Evolutionary conservation across 2,888 invertebrate genomes (phyloP).

Genomic region (Nebria brevicollis): DNA sequence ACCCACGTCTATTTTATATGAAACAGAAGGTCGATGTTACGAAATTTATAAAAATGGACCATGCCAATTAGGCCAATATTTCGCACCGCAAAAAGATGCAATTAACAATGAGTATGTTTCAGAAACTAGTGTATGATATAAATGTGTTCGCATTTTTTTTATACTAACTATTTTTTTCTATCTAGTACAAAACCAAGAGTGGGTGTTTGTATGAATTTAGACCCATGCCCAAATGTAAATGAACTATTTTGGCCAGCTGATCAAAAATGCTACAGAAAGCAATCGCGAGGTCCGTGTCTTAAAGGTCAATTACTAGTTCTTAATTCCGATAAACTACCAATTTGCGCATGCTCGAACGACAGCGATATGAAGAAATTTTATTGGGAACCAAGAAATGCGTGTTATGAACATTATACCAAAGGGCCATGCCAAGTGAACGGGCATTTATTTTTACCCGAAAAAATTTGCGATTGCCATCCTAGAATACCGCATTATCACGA

Average conservation of each 20-base stretch:
- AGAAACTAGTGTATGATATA: neutral
- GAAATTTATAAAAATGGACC: constrained; percentile 79
- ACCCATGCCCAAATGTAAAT: constrained; percentile 71
- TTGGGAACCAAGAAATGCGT: constrained; percentile 72
- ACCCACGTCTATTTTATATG: constrained; percentile 79
- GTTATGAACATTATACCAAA: constrained; percentile 81
- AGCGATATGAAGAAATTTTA: constrained; percentile 65
- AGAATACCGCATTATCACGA: constrained; percentile 80
- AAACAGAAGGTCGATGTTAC: constrained; percentile 76
- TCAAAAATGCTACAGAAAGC: constrained; percentile 76
- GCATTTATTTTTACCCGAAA: constrained; percentile 79
- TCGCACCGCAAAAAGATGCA: constrained; percentile 71
- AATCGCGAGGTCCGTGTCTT: constrained; percentile 80
- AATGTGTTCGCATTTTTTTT: neutral
- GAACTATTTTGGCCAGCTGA: constrained; percentile 82
- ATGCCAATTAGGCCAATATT: constrained; percentile 77
- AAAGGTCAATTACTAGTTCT: constrained; percentile 75
- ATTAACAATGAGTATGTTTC: neutral
- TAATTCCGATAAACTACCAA: constrained; percentile 71
- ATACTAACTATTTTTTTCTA: neutral
- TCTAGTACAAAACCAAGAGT: constrained; percentile 65
- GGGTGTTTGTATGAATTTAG: constrained; percentile 77
- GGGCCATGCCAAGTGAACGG: constrained; percentile 83
- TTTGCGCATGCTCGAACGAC: constrained; percentile 66
- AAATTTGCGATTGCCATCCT: constrained; percentile 76